phyloP scores from a whole-genome alignment of 2,888 invertebrate genomes.

The Spodoptera exigua region DNA sequence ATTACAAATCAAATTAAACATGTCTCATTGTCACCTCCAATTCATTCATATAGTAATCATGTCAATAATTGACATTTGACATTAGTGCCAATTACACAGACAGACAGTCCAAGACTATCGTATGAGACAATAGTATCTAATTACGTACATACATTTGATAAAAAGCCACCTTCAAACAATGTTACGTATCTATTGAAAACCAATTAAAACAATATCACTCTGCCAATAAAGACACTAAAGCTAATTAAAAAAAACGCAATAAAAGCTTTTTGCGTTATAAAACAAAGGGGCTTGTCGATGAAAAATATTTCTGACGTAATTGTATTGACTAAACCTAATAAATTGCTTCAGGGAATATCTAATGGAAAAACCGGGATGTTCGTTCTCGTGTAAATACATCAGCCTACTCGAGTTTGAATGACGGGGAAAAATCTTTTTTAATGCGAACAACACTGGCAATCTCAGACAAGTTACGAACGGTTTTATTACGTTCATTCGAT shows the following conservation, averaged over 20 bases:
- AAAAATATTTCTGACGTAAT: constrained; percentile 37
- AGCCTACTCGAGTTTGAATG: constrained; percentile 40
- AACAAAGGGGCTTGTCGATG: constrained; percentile 25
- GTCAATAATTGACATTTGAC: too few relatives aligned
- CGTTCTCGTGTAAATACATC: constrained; percentile 47
- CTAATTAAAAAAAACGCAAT: constrained; percentile 19
- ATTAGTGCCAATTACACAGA: too few relatives aligned
- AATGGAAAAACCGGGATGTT: constrained; percentile 40
- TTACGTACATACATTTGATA: too few relatives aligned
- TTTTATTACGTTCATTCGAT: constrained; percentile 37
- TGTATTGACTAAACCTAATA: constrained; percentile 36
- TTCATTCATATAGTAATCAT: too few relatives aligned
- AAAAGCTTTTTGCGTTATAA: constrained; percentile 40
- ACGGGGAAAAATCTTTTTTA: constrained; percentile 26
- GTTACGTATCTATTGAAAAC: constrained; percentile 17
- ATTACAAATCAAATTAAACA: too few relatives aligned
- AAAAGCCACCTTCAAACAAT: too few relatives aligned
- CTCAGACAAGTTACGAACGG: constrained; percentile 7
- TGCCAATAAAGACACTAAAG: constrained; percentile 4
- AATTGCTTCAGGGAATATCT: constrained; percentile 42
- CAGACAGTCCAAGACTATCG: too few relatives aligned
- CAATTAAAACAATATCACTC: constrained; percentile 1
- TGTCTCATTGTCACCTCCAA: too few relatives aligned
- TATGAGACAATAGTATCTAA: too few relatives aligned
- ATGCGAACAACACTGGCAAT: constrained; percentile 16